Evolutionary conservation across 2,888 invertebrate species (phyloP), one percentile per base, ranked within the genome.

Genomic region (Penaeus monodon): DNA sequence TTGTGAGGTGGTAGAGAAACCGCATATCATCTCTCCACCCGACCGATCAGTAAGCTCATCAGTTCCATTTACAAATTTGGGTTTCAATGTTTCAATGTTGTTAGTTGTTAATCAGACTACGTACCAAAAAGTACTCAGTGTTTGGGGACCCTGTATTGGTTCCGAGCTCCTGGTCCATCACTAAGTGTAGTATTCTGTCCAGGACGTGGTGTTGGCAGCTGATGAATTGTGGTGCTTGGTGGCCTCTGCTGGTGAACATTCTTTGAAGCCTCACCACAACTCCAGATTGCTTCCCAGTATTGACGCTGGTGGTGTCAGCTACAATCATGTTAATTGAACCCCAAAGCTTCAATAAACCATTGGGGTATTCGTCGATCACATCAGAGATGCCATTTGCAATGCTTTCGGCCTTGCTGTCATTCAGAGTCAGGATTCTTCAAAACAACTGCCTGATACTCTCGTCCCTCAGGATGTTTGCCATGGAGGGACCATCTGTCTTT

Each of bases 1-100:
- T 63, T 33, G 33, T 81, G 20, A 81, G 24, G 65, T 81, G 81
- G 66, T 65, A 63, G 20, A 81, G 20, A 81, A 49, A 57, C 80
- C 63, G 44, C 49, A 80, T 80, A 81, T 81, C n/a, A 81, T 81
- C 81, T 81, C 81, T 81, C 33, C 81, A 81, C 81, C 65, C 64
- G 29, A 81, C 65, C 49, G 63, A 63, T 81, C 65, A 33, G 65
- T 12, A 65, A 81, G 14, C 81, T 33, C 33, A 33, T 74, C 33
- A 38, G 74, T 74, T 74, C 29, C 74, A 81, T 81, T 65, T 65
- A 81, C 66, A 81, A 64, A 65, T 33, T 81, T n/a, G n/a, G 65
- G 3, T 65, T 81, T 81, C 33, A 81, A 65, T 81, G 63, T 65
- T 27, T 81, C 81, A 64, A n/a, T n/a, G n/a, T n/a, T n/a, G n/a